Evolutionary conservation across 2,113 vertebrate species (phyloP).

Genomic region (Variabilichromis moorii): DNA sequence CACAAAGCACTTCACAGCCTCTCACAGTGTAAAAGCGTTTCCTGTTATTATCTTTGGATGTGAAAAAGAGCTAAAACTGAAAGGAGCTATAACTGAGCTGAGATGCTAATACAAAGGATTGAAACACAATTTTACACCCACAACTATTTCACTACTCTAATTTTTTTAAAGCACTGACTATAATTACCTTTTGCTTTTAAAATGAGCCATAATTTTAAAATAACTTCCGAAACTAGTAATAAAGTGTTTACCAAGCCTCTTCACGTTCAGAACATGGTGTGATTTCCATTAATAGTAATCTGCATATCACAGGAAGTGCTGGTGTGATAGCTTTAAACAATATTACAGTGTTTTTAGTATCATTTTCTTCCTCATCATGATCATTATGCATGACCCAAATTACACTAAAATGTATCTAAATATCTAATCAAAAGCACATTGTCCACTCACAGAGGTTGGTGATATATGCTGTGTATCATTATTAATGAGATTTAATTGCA

Average conservation of each 20-base stretch:
- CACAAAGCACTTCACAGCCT: background rate
- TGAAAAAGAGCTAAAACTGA: background rate
- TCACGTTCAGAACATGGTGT: background rate
- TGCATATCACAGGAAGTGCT: background rate
- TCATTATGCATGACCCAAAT: background rate
- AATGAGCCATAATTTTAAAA: background rate
- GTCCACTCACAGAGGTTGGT: background rate
- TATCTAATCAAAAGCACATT: background rate
- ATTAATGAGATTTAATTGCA: background rate
- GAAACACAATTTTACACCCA: conserved; percentile 19
- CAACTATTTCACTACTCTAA: background rate
- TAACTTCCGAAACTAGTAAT: background rate
- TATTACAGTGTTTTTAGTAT: background rate
- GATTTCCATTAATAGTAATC: background rate
- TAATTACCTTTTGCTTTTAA: background rate
- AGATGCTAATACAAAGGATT: background rate
- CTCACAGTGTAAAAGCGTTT: background rate
- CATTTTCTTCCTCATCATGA: background rate
- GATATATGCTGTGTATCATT: background rate
- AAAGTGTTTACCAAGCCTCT: background rate
- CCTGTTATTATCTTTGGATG: background rate
- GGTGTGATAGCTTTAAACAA: background rate
- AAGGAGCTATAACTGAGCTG: background rate
- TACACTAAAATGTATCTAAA: background rate
- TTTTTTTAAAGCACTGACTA: background rate